Base-by-base conservation (phyloP, 2,888 invertebrate genomes). In the Cordilura impudica region DNA sequence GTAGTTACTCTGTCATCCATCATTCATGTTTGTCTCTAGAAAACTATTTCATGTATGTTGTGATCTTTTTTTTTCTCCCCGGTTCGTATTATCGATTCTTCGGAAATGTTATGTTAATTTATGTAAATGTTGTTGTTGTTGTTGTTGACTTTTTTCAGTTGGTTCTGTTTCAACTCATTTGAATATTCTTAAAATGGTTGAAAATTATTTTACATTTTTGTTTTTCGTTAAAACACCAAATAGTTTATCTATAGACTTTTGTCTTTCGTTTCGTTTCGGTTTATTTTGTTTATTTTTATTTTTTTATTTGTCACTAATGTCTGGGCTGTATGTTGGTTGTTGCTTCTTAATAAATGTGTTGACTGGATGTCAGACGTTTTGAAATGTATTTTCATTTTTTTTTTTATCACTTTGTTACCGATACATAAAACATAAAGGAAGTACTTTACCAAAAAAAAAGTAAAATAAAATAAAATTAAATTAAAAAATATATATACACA, bases 361-460 rank as follows among this genome's bases (percentile, higher is more conserved):
- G 60, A 72, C 72, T 72, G 35, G 54, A 56, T 72, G 72, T 72
- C 72, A 71, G 63, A 63, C 63, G 43, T 35, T 63, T 63, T 45
- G 31, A 53, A 54, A 45, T 61, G 56, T 26, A 14, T 43, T 39
- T n/a, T 39, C n/a, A 39, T 39, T 39, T 39, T 39, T 12, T n/a
- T 39, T 39, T 39, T 12, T n/a, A 39, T n/a, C n/a, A 39, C 35
- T 39, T 39, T 39, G n/a, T 39, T 39, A 39, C 35, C n/a, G n/a
- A 39, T 39, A 39, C 35, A n/a, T 39, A n/a, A n/a, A 12, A 35
- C 7, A 35, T 35, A 35, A 35, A 35, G 35, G 35, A 35, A 35
- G 35, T 35, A 35, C 35, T 35, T 35, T 35, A 35, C 12, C 1
- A 10, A 35, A 35, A 1, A 35, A 2, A 35, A 35, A 35, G n/a